phyloP scores from a whole-genome alignment of 2,113 vertebrate genomes.

The Tursiops truncatus region DNA sequence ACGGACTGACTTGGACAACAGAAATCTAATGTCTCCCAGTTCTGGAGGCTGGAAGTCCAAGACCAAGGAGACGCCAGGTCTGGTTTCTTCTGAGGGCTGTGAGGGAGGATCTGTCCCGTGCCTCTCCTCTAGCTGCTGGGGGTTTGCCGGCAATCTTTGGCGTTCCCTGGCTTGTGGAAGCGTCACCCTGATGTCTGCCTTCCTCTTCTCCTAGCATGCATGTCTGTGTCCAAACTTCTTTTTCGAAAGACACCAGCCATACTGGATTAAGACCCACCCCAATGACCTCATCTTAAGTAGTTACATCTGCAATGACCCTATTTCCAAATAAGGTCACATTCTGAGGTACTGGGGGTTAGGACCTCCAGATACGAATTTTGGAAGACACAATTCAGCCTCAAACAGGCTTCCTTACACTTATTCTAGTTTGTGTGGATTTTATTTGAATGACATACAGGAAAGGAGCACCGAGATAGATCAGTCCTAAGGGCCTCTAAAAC shows the following conservation, averaged over 20 bases:
- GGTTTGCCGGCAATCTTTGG: rapidly evolving
- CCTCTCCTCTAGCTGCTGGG: background rate
- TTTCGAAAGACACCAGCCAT: background rate
- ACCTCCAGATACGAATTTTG: background rate
- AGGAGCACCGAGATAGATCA: background rate
- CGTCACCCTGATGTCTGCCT: background rate
- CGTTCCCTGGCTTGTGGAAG: too few relatives aligned
- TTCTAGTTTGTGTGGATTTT: background rate
- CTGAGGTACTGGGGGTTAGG: background rate
- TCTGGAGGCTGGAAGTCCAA: background rate
- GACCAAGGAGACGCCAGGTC: background rate
- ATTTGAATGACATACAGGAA: background rate
- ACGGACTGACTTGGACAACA: background rate
- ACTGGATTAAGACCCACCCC: background rate
- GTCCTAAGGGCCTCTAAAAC: background rate
- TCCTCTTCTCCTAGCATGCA: background rate
- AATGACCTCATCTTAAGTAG: background rate
- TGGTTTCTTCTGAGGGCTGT: background rate
- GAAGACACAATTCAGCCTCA: background rate
- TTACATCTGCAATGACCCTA: background rate
- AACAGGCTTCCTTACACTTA: background rate
- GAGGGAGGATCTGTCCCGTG: background rate
- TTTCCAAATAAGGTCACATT: background rate
- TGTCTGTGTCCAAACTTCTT: background rate
- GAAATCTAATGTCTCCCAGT: background rate